Evolutionary conservation across 2,113 vertebrate species (phyloP), one percentile per base, ranked within the genome.

Genomic region (Dolichallabes microphthalmus): DNA sequence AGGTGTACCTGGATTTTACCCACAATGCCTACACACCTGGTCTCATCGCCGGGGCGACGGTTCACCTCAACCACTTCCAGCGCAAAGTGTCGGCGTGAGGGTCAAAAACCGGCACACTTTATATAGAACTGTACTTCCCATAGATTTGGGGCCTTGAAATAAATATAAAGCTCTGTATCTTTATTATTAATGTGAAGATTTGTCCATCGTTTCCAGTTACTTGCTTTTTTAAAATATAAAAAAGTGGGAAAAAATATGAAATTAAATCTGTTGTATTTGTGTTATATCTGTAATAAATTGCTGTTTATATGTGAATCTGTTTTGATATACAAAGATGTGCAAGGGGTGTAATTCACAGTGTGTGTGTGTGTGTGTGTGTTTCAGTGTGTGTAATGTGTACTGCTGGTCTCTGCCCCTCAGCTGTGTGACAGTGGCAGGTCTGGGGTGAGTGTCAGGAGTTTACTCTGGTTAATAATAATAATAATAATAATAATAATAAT

Each of bases 31-130:
- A 95, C 79, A 92, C 92, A 76, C 81, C 92, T 86, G 96, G 95
- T 8, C 90, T 97, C 87, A 91, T 97, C 5, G 92, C 94, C 17
- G 96, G 96, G 83, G 95, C 96, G 88, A 93, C 86, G 0, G 32
- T 96, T 77, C 87, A 94, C n/a, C 89, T 97, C 71, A 93, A 92
- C 39, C 91, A 88, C n/a, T 82, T 97, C 88, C 95, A 96, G 89
- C 94, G 94, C 80, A 93, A 45, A 78, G 0, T 91, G 27, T 94
- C 93, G 82, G 93, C 82, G 93, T 94, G 74, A 88, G 87, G 63
- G 4, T 35, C 19, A 13, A 2, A 1, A 39, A 39, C 39, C 5
- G n/a, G n/a, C 2, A 2, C 39, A 39, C 39, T 39, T 39, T 39
- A 39, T 39, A 39, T 39, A 39, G 6, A 39, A 39, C 4, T 6